These are phyloP conservation scores for Alentia gelatinosa DNA, from an alignment of 2,888 invertebrate genomes.

Conservation along the genomic window DNA sequence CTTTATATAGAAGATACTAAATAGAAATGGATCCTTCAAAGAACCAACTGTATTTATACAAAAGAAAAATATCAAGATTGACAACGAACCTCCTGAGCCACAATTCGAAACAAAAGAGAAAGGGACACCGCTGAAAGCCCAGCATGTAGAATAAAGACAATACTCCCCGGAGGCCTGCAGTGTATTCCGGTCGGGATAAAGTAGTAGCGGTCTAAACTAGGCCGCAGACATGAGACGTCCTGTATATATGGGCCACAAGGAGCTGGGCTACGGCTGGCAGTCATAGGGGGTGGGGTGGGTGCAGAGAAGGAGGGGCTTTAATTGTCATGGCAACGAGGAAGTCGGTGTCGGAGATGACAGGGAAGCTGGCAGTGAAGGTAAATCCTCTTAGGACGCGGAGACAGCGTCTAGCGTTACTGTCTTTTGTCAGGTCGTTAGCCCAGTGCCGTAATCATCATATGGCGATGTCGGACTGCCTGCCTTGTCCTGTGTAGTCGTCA, in stretches of 20 bases:
- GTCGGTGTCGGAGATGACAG: background rate
- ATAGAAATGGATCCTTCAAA: too few species aligned
- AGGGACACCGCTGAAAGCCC: too few species aligned
- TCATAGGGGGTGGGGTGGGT: background rate
- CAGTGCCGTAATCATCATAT: background rate
- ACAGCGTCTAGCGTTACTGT: conserved; percentile 11
- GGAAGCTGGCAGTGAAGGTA: background rate
- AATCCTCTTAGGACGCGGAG: conserved; percentile 41
- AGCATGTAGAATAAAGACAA: background rate
- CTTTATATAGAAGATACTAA: too few species aligned
- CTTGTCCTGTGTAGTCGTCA: background rate
- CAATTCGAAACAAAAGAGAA: too few species aligned
- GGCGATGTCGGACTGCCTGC: background rate
- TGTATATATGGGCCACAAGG: conserved; percentile 47
- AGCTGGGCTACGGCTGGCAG: conserved; percentile 5
- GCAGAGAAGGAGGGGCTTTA: conserved; percentile 8
- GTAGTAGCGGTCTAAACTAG: background rate
- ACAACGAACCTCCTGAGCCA: too few species aligned
- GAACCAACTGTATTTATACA: too few species aligned
- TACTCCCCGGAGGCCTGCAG: background rate
- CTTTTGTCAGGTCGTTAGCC: conserved; percentile 17
- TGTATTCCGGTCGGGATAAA: background rate
- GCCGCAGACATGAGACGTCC: background rate
- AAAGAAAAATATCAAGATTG: too few species aligned
- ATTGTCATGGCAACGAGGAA: conserved; percentile 28